Conservation (phyloP, 2,797 vertebrate species). For the Sebastolobus alascanus region DNA sequence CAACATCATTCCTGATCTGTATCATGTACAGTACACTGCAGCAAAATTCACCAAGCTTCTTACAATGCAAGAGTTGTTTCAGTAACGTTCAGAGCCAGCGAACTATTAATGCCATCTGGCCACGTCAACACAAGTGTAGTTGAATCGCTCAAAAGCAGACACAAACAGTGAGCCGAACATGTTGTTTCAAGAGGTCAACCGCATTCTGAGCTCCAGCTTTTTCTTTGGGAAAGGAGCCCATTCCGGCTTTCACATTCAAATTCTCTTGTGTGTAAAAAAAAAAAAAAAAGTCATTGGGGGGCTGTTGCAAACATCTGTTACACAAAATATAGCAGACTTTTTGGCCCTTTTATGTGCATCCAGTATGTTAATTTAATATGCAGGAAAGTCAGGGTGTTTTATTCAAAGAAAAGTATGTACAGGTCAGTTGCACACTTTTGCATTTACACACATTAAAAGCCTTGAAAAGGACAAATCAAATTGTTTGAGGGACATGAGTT, state of each 20-base stretch:
- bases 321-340: constrained; percentile 32
- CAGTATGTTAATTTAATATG: constrained; percentile 17
- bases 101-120: constrained; percentile 71
- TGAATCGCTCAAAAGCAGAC: constrained; percentile 56
- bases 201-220: constrained; percentile 35
- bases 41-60: constrained; percentile 25
- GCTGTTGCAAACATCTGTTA: constrained; percentile 54
- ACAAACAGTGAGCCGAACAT: constrained; percentile 53
- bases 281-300: constrained; percentile 4
- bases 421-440: neutral
- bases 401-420: neutral
- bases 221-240: constrained; percentile 30
- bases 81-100: constrained; percentile 37
- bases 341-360: constrained; percentile 12
- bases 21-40: constrained; percentile 20
- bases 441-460: constrained; percentile 6
- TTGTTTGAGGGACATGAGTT: constrained; percentile 5
- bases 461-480: neutral
- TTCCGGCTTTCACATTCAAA: constrained; percentile 30
- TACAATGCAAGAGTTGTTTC: constrained; percentile 33
- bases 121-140: constrained; percentile 38
- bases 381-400: neutral
- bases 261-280: constrained; percentile 24
- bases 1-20: constrained; percentile 12
- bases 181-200: constrained; percentile 53